Percentiles rank a stretch among this genome's conserved stretches.
Evolutionary conservation across 1,140 invertebrate species (phyloP).

Genomic region (Druon quercuslanigerum): DNA sequence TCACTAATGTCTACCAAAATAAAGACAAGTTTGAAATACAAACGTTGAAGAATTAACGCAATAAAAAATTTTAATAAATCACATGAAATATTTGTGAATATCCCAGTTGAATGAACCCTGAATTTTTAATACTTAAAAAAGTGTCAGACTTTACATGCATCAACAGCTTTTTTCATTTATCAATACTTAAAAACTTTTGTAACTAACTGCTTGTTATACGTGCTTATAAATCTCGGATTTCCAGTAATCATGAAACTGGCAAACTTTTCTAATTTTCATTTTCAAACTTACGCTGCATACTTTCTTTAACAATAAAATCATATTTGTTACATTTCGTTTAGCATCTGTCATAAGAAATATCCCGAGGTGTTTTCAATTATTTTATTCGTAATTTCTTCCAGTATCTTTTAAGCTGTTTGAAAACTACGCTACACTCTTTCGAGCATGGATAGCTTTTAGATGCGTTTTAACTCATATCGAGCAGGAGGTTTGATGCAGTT

Average conservation of each 20-base stretch:
- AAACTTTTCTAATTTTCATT: constrained; percentile 23
- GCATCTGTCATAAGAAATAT: neutral
- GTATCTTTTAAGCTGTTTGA: too few species aligned
- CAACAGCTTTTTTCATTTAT: constrained; percentile 15
- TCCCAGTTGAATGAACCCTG: neutral
- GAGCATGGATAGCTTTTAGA: too few species aligned
- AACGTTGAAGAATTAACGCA: too few species aligned
- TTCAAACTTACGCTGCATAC: constrained; percentile 2
- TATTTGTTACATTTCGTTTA: constrained; percentile 16
- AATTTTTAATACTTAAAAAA: constrained; percentile 5
- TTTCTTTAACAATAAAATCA: neutral
- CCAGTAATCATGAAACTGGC: constrained; percentile 6
- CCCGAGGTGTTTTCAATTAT: too few species aligned
- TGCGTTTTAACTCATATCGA: too few species aligned
- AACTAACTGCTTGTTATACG: constrained; percentile 1
- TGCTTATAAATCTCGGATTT: constrained; percentile 26
- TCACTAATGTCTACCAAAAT: too few species aligned
- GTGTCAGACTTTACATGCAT: constrained; percentile 1
- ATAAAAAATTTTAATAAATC: too few species aligned
- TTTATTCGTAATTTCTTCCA: too few species aligned
- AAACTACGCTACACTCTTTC: too few species aligned
- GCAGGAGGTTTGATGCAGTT: too few species aligned
- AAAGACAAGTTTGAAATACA: too few species aligned
- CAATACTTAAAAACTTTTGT: constrained; percentile 10
- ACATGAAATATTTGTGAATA: neutral